Evolutionary conservation across 2,113 vertebrate species (phyloP), one percentile per base, ranked within the genome.

Genomic region (Eubucco bourcierii): DNA sequence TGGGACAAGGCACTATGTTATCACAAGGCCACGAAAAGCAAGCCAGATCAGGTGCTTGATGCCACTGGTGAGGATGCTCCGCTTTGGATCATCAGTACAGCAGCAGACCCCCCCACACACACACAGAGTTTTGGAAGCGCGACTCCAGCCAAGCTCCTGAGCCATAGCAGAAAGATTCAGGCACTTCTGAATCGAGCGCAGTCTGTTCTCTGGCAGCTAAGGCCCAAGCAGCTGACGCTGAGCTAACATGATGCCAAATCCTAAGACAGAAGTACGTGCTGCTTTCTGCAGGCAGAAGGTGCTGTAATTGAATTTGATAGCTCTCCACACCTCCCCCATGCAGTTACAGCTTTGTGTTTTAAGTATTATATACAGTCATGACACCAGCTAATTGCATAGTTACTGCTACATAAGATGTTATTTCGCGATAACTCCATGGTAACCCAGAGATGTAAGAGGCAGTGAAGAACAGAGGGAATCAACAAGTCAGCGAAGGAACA

Each of bases 311-410:
- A 95, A 95, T 93, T 90, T 95, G 93, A 96, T 87, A 86, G 94
- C 90, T 96, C 93, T 96, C 87, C 90, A 92, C 89, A 95, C 96
- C 96, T 96, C 95, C 96, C 96, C 95, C 95, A 96, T 93, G 95
- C 92, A 92, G 95, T 72, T 95, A 93, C 96, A 94, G 95, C 94
- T 95, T 96, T 94, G 94, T 97, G 91, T 96, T 92, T 95, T 95
- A 97, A 96, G 95, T 94, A 97, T 97, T 96, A 96, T 95, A 95
- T 96, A 76, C 95, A 96, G 96, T 95, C 90, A 94, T 90, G 87
- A 94, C 95, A 95, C 93, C 80, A 75, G 55, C 94, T 88, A 97
- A 95, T 93, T 93, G 92, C 83, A 92, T 90, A 86, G 95, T 93
- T 91, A 96, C 90, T 83, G 79, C 92, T 96, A 90, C 90, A 93